Percentiles rank a stretch among this genome's conserved stretches.
Conservation (phyloP, 2,113 vertebrate genomes). For the Pao palembangensis region DNA sequence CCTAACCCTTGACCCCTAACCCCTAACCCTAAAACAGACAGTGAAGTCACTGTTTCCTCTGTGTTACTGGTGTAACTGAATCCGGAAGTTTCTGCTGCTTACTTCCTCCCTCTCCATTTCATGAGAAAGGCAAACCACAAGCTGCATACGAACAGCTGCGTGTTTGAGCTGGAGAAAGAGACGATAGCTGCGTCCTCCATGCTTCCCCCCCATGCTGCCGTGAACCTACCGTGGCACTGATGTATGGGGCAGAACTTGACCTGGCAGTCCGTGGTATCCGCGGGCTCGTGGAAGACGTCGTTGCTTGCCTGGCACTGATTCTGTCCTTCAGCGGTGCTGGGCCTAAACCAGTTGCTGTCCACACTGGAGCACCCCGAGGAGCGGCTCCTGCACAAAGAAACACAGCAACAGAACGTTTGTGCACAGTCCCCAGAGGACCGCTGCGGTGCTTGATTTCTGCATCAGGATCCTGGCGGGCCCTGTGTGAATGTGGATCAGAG, state of each 20-base stretch:
- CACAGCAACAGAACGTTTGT: not conserved
- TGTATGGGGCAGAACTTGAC: slow-evolving; percentile 70
- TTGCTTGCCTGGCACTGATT: slow-evolving; percentile 3
- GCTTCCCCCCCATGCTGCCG: not conserved
- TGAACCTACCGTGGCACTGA: slow-evolving; percentile 55
- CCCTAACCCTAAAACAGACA: not conserved
- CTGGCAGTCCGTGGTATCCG: slow-evolving; percentile 63
- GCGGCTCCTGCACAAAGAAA: slow-evolving; percentile 31
- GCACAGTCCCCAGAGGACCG: not conserved
- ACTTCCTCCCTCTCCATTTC: slow-evolving; percentile 58
- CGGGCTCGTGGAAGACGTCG: slow-evolving; percentile 52
- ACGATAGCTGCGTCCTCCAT: not conserved
- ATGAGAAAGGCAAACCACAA: slow-evolving; percentile 8
- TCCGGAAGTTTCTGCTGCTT: slow-evolving; percentile 30
- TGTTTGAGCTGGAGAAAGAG: not conserved
- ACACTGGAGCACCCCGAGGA: slow-evolving; percentile 47
- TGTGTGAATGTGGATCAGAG: not conserved
- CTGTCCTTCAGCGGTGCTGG: slow-evolving; percentile 11
- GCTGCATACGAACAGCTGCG: not conserved
- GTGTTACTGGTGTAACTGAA: slow-evolving; percentile 3
- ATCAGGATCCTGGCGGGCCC: too few species aligned
- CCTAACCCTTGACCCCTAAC: too few species aligned
- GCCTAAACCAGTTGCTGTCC: slow-evolving; percentile 37
- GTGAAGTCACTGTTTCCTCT: not conserved
- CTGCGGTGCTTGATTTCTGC: too few species aligned